phyloP scores from a whole-genome alignment of 2,888 invertebrate genomes.

The Torymus aiolomorphi region DNA sequence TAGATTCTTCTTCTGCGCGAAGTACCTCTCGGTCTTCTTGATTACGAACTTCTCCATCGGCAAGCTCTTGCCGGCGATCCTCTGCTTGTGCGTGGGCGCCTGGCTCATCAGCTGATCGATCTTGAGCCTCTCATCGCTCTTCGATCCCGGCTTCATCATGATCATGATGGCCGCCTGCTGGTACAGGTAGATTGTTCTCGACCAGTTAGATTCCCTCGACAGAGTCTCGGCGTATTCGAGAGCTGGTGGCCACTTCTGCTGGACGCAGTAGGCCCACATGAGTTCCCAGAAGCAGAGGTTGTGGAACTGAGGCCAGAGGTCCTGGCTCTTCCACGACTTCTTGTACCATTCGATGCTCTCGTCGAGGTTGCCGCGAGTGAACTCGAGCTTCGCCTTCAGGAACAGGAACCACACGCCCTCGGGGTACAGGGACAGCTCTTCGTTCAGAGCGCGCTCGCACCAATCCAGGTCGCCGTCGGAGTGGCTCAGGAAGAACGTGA shows the following conservation, averaged over 20 bases:
- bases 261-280: slow-evolving; percentile 89
- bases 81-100: slow-evolving; percentile 89
- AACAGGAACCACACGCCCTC: slow-evolving; percentile 94
- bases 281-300: slow-evolving; percentile 96
- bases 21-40: slow-evolving; percentile 88
- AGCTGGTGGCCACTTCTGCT: slow-evolving; percentile 87
- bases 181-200: slow-evolving; percentile 93
- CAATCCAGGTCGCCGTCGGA: slow-evolving; percentile 87
- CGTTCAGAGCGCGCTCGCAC: slow-evolving; percentile 85
- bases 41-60: slow-evolving; percentile 98
- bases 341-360: slow-evolving; percentile 86
- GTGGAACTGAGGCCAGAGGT: slow-evolving; percentile 93
- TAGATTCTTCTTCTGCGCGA: slow-evolving; percentile 84
- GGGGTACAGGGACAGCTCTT: slow-evolving; percentile 85
- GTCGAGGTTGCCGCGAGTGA: slow-evolving; percentile 86
- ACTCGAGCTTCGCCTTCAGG: slow-evolving; percentile 90
- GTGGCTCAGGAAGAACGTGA: slow-evolving; percentile 88
- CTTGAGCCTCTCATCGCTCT: slow-evolving; percentile 77
- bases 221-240: slow-evolving; percentile 84
- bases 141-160: slow-evolving; percentile 80
- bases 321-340: slow-evolving; percentile 88
- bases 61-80: slow-evolving; percentile 96
- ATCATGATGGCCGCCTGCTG: slow-evolving; percentile 90
- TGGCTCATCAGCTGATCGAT: slow-evolving; percentile 84
- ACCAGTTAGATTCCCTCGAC: slow-evolving; percentile 91